Evolutionary conservation across 2,113 vertebrate species (phyloP), one percentile per base, ranked within the genome.

Genomic region (Corvus cornix): DNA sequence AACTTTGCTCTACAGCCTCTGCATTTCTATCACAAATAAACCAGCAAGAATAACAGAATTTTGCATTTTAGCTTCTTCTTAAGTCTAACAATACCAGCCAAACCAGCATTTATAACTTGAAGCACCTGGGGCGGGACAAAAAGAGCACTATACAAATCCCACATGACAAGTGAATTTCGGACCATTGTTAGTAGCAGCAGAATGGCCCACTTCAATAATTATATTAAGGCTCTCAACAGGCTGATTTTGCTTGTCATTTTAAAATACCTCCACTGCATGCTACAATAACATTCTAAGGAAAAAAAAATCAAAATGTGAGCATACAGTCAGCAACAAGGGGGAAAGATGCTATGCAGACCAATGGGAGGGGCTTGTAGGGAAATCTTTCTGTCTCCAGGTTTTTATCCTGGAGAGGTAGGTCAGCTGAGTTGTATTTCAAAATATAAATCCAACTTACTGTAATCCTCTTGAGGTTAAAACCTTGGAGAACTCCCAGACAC

Each of bases 401-500:
- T 74, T 85, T 70, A 49, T 39, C 22, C 33, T 41, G 13, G 20
- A 68, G 27, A 74, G 33, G 15, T 11, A 70, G 39, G 31, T 56
- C 72, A 84, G 37, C 35, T 63, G 26, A 63, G 6, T 9, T 68
- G 60, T 33, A 89, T 31, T 84, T 81, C 35, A 51, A 80, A 73
- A 78, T 5, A 70, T 52, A 92, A 94, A 95, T 67, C 28, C 3
- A 93, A 95, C 90, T 96, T 94, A 96, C 95, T 89, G 87, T 62
- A 88, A 88, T 81, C 64, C 56, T 93, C 35, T 24, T 2, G 31
- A 84, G 41, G 64, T 52, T 74, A 76, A 95, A 84, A n/a, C 44
- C 31, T 77, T 78, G 85, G n/a, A 92, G 37, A 90, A 77, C 14
- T 78, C 52, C 33, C 63, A 75, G 73, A 39, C 31, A 39, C 48